Evolutionary conservation across 2,113 vertebrate genomes (phyloP).

Genomic region (Bos taurus): DNA sequence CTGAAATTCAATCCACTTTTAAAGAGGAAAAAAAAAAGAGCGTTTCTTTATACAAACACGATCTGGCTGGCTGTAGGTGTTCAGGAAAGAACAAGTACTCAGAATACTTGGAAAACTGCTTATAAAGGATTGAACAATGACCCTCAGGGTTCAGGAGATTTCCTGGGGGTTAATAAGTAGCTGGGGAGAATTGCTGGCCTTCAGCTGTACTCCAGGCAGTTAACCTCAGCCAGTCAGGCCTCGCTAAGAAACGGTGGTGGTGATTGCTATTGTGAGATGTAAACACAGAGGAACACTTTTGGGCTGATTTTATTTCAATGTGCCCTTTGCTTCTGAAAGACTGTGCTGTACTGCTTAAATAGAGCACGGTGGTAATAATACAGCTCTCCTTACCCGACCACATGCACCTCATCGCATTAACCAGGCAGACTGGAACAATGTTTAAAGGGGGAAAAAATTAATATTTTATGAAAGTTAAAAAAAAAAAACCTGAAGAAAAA

Average conservation of each 20-base stretch:
- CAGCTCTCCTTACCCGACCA: neutral
- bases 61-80: constrained; percentile 34
- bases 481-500: neutral
- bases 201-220: constrained; percentile 15
- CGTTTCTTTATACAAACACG: constrained; percentile 29
- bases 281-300: neutral
- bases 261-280: constrained; percentile 40
- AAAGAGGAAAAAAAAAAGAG: neutral
- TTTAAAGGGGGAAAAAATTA: neutral
- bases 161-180: constrained; percentile 61
- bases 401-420: neutral
- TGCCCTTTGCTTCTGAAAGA: constrained; percentile 59
- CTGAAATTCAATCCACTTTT: constrained; percentile 41
- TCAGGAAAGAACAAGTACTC: constrained; percentile 39
- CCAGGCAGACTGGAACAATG: neutral
- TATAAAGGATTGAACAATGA: constrained; percentile 53
- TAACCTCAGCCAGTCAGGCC: constrained; percentile 24
- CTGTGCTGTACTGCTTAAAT: neutral
- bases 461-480: constrained; percentile 22
- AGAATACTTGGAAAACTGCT: constrained; percentile 51
- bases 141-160: constrained; percentile 11
- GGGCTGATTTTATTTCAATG: constrained; percentile 40
- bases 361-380: neutral
- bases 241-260: neutral
- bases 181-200: constrained; percentile 25